Evolutionary conservation across 2,113 vertebrate species (phyloP), one percentile per base, ranked within the genome.

Genomic region (Leptosomus discolor): DNA sequence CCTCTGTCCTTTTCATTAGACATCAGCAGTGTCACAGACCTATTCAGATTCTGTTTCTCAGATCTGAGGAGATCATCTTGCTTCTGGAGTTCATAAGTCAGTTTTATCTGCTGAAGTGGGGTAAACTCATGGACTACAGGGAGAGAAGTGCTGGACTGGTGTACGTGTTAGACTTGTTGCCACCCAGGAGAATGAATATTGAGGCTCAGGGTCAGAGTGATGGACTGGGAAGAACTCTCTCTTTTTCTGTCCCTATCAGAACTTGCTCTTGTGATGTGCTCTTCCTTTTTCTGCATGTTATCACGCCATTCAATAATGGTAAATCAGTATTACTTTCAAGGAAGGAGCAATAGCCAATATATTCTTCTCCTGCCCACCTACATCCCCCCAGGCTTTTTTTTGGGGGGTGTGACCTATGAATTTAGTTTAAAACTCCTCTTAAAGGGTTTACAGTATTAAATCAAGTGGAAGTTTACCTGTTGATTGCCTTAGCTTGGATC

Each of bases 251-350:
- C 15, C 12, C 8, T 65, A 77, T 75, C 50, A 58, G 37, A 94
- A 70, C 21, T 41, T 12, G 1, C 26, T 70, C 8, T 73, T 70
- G 34, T 56, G 17, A 43, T 32, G 14, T 45, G 10, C 19, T 29
- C 6, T 70, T 71, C 11, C 8, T 46, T 88, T 90, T 82, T 39
- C 43, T 39, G 12, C 10, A 11, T 11, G 2, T 45, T 60, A 2
- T 14, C 32, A 3, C 0, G 0, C 19, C 4, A 2, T 32, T 30
- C 23, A 61, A 0, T 54, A 45, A 36, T 26, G 46, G 29, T 27
- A 88, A 89, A 73, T 32, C 18, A 64, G 11, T 57, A 22, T n/a
- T 85, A 5, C 24, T 54, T 88, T 76, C n/a, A 34, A 80, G 45
- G 23, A 80, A 65, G 27, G 48, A 36, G 9, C 14, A 86, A 39